phyloP scores from a whole-genome alignment of 2,113 vertebrate genomes.

The Nymphicus hollandicus region DNA sequence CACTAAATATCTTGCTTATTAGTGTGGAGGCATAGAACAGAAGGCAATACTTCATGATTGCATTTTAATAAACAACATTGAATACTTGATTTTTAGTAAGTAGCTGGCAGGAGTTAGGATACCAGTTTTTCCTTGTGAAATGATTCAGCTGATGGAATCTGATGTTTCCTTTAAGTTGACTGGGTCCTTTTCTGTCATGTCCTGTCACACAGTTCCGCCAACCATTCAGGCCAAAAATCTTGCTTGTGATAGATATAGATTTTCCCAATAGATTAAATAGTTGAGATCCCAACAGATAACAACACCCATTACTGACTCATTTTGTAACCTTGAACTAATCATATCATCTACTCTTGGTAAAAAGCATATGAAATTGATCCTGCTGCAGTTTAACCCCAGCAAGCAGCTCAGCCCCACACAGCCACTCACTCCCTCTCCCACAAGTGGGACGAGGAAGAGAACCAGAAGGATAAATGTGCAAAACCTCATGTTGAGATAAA shows the following conservation, averaged over 20 bases:
- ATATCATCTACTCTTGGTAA: neutral
- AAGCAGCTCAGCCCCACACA: neutral
- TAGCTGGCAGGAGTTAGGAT: neutral
- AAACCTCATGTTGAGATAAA: neutral
- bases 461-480: neutral
- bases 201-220: neutral
- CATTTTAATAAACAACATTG: conserved; percentile 56
- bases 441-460: neutral
- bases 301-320: neutral
- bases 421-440: neutral
- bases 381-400: neutral
- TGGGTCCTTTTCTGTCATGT: neutral
- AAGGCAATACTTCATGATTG: conserved; percentile 40
- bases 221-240: neutral
- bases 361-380: neutral
- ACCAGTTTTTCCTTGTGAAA: neutral
- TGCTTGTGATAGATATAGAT: neutral
- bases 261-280: neutral
- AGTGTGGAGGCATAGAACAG: conserved; percentile 38
- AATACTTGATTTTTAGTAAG: conserved; percentile 63
- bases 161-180: neutral
- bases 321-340: neutral
- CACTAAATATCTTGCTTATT: conserved; percentile 69
- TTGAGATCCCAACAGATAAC: neutral
- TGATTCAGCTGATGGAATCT: neutral